Percentiles rank a stretch among this genome's conserved stretches.
Evolutionary conservation across 2,888 invertebrate species (phyloP).

Genomic region (Spodoptera picta): DNA sequence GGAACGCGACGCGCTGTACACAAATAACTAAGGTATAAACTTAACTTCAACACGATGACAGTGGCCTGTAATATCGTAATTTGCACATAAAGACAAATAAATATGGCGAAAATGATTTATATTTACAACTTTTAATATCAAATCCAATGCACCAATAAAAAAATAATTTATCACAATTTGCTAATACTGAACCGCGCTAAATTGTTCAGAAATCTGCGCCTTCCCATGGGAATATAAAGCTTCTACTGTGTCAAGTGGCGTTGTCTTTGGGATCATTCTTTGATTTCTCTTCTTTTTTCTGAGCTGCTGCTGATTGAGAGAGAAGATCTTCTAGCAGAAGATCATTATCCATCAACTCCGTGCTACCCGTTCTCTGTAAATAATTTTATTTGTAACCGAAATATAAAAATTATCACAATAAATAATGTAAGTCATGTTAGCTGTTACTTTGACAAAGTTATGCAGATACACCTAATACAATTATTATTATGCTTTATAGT

Average conservation of each 20-base stretch:
- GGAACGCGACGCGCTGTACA: too few species aligned
- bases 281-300: conserved; percentile 69
- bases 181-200: conserved; percentile 80
- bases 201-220: conserved; percentile 59
- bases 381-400: too few species aligned
- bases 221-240: conserved; percentile 77
- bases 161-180: conserved; percentile 71
- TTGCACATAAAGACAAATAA: neutral
- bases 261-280: conserved; percentile 71
- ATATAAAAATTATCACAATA: too few species aligned
- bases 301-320: conserved; percentile 74
- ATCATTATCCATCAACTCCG: conserved; percentile 81
- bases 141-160: conserved; percentile 64
- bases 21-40: too few species aligned
- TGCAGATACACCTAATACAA: too few species aligned
- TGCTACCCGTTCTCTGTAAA: conserved; percentile 79
- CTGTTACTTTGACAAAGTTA: too few species aligned
- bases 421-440: too few species aligned
- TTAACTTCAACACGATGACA: too few species aligned
- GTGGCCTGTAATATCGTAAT: too few species aligned
- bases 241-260: conserved; percentile 77
- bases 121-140: conserved; percentile 48
- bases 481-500: too few species aligned
- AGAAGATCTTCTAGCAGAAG: conserved; percentile 80
- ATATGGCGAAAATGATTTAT: conserved; percentile 50